Evolutionary conservation across 2,888 invertebrate genomes (phyloP).

Genomic region (Lycocerus yunnanus): DNA sequence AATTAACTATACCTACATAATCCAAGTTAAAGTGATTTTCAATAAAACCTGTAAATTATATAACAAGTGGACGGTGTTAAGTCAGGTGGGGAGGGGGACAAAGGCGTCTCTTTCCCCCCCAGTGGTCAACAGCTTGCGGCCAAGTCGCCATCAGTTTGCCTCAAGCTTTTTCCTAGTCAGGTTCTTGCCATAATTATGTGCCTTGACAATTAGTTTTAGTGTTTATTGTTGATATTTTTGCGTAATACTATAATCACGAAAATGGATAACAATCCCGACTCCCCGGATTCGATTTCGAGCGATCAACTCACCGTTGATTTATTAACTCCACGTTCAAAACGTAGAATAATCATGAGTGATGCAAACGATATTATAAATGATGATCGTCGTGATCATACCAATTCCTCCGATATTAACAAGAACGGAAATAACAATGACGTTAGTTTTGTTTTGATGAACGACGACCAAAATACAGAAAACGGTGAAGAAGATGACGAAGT

Average conservation of each 20-base stretch:
- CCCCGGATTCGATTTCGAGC: conserved; percentile 54
- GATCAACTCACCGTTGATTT: conserved; percentile 54
- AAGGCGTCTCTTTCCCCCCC: conserved; percentile 42
- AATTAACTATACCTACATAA: not conserved
- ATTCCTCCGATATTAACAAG: conserved; percentile 46
- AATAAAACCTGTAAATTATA: conserved; percentile 46
- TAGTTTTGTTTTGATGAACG: conserved; percentile 57
- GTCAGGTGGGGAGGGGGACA: conserved; percentile 43
- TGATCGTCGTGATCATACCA: conserved; percentile 32
- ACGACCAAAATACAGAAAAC: conserved; percentile 46
- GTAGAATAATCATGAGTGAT: conserved; percentile 42
- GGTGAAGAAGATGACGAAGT: conserved; percentile 52
- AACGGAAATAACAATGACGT: conserved; percentile 55
- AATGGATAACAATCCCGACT: conserved; percentile 54
- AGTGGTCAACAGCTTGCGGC: conserved; percentile 53
- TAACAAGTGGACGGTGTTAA: conserved; percentile 47
- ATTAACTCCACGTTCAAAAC: conserved; percentile 50
- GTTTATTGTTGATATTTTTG: conserved; percentile 13
- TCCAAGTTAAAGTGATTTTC: conserved; percentile 24
- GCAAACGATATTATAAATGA: conserved; percentile 22
- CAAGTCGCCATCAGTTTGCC: conserved; percentile 53
- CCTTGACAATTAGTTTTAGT: conserved; percentile 40
- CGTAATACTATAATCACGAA: conserved; percentile 7
- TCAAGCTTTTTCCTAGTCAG: conserved; percentile 52
- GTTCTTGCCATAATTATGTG: conserved; percentile 46